These are phyloP conservation scores for Malthinus flaveolus DNA, from an alignment of 2,888 invertebrate genomes.

Conservation along the genomic window DNA sequence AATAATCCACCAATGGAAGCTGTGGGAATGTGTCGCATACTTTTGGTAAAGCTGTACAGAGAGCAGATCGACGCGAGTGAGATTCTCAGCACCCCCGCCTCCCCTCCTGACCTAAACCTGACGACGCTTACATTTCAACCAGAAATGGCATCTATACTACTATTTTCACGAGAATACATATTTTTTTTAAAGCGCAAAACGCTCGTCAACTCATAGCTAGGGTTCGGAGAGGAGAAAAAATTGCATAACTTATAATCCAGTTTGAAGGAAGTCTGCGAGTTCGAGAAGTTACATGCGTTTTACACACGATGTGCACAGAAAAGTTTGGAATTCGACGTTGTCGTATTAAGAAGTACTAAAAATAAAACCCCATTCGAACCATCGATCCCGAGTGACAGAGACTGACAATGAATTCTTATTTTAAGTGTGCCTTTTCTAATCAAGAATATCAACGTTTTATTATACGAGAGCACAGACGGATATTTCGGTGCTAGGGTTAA, in stretches of 20 bases:
- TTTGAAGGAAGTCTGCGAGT: not conserved
- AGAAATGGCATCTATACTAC: slow-evolving; percentile 36
- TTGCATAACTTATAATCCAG: too few relatives aligned
- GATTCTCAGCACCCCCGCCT: slow-evolving; percentile 40
- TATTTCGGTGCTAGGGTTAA: not conserved
- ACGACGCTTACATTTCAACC: slow-evolving; percentile 45
- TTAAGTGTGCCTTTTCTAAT: slow-evolving; percentile 29
- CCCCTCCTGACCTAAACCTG: slow-evolving; percentile 32
- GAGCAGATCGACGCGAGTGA: slow-evolving; percentile 47
- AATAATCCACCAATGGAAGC: slow-evolving; percentile 43
- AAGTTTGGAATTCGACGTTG: slow-evolving; percentile 9
- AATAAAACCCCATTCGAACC: slow-evolving; percentile 36
- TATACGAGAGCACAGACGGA: not conserved
- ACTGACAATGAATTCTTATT: slow-evolving; percentile 31
- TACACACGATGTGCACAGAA: slow-evolving; percentile 1
- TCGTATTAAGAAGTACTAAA: slow-evolving; percentile 39
- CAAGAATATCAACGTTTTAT: slow-evolving; percentile 12
- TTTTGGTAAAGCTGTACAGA: slow-evolving; percentile 45
- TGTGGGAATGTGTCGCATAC: slow-evolving; percentile 47
- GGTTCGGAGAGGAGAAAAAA: not conserved
- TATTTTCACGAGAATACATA: slow-evolving; percentile 28
- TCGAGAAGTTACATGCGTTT: not conserved
- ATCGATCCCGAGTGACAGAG: slow-evolving; percentile 36
- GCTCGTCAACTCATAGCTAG: too few relatives aligned
- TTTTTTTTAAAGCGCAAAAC: slow-evolving; percentile 9